Conservation (phyloP, 2,797 vertebrate species). For the Sebastes dallii region DNA sequence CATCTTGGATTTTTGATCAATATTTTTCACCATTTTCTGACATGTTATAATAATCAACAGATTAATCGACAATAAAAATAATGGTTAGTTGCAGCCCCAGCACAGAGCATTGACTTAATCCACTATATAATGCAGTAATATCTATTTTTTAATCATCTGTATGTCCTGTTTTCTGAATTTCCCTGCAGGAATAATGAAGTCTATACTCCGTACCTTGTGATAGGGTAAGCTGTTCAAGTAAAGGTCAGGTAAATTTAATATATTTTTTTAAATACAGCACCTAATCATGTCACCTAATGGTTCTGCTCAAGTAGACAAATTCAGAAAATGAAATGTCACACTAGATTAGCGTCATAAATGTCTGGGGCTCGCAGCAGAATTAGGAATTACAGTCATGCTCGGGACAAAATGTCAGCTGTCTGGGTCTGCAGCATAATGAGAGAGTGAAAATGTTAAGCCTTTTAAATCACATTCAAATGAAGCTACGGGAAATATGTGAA, state of each 20-base stretch:
- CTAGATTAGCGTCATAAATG: not conserved
- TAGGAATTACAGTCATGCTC: conserved; percentile 19
- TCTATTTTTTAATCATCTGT: not conserved
- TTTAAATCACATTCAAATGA: conserved; percentile 18
- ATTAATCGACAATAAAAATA: too few relatives aligned
- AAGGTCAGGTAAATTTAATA: conserved; percentile 38
- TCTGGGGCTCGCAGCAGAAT: conserved; percentile 25
- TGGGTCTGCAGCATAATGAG: conserved; percentile 1
- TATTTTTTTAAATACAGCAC: not conserved
- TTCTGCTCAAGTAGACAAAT: conserved; percentile 17
- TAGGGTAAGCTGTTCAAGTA: conserved; percentile 1
- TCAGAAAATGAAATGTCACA: conserved; percentile 50
- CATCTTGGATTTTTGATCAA: too few relatives aligned
- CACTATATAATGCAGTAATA: not conserved
- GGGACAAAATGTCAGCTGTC: conserved; percentile 47
- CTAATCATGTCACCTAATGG: not conserved
- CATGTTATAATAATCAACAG: too few relatives aligned
- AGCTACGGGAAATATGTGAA: not conserved
- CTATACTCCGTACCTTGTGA: not conserved
- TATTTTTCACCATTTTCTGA: too few relatives aligned
- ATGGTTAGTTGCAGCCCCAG: too few relatives aligned
- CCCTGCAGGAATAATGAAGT: conserved; percentile 1
- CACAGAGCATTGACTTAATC: not conserved
- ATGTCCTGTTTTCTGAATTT: not conserved
- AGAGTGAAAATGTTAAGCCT: conserved; percentile 18